phyloP scores from a whole-genome alignment of 1,140 invertebrate species.

The Aphis craccivora region DNA sequence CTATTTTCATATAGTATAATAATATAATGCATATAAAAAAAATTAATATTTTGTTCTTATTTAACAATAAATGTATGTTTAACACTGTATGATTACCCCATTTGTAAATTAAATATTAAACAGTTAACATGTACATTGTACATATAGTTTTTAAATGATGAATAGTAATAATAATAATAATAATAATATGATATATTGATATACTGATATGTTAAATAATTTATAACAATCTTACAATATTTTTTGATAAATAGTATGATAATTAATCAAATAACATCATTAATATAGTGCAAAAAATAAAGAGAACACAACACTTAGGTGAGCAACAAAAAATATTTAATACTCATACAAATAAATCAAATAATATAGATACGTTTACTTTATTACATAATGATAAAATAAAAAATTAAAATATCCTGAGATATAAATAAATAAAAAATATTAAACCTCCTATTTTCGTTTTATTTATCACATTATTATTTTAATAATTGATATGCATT shows the following conservation, averaged over 20 bases:
- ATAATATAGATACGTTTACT: neutral
- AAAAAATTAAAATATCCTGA: neutral
- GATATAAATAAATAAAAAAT: neutral
- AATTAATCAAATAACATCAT: neutral
- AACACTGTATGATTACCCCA: neutral
- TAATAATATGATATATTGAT: conserved; percentile 12
- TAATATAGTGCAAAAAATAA: neutral
- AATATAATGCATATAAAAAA: neutral
- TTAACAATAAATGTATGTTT: neutral
- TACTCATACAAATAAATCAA: neutral
- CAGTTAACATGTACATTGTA: neutral
- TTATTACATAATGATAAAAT: neutral
- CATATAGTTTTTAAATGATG: neutral
- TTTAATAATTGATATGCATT: neutral
- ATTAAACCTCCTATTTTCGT: neutral
- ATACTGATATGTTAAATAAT: conserved; percentile 39
- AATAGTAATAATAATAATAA: neutral
- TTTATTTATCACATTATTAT: neutral
- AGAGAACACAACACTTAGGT: conserved; percentile 40
- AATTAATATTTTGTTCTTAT: neutral
- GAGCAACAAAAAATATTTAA: neutral
- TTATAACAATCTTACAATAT: neutral
- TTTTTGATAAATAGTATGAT: neutral
- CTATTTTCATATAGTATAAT: neutral
- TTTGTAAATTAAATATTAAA: neutral